These are phyloP conservation scores for Otolemur crassicaudatus DNA, from an alignment of 2,797 vertebrate species.

Conservation along the genomic window DNA sequence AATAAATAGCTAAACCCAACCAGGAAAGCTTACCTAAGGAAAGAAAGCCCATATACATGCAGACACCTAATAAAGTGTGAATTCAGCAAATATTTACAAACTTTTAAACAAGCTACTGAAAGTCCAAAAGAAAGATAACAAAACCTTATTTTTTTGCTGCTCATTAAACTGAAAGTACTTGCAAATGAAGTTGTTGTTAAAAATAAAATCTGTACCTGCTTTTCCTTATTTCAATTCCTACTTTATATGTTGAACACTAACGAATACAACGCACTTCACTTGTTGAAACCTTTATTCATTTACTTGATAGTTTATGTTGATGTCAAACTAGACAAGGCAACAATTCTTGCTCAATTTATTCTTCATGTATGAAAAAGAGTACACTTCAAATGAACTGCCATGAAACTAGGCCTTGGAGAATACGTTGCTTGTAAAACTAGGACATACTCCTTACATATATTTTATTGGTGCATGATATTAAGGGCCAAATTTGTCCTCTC, in stretches of 20 bases:
- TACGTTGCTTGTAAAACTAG: background rate
- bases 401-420: background rate
- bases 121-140: constrained; percentile 40
- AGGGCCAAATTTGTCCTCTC: background rate
- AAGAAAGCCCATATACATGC: background rate
- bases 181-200: constrained; percentile 39
- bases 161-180: constrained; percentile 64
- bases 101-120: constrained; percentile 65
- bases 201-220: background rate
- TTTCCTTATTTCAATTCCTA: background rate
- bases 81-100: constrained; percentile 69
- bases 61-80: constrained; percentile 17
- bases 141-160: constrained; percentile 51
- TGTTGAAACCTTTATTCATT: constrained; percentile 31
- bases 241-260: background rate
- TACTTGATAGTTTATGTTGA: constrained; percentile 43
- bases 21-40: constrained; percentile 23
- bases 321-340: constrained; percentile 27
- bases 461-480: background rate
- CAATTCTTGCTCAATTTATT: constrained; percentile 40
- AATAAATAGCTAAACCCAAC: constrained; percentile 60
- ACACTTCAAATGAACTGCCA: background rate
- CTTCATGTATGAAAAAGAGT: constrained; percentile 32
- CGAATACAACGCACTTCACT: constrained; percentile 50
- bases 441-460: background rate